phyloP scores from a whole-genome alignment of 2,888 invertebrate genomes.

The Drosophila dives region DNA sequence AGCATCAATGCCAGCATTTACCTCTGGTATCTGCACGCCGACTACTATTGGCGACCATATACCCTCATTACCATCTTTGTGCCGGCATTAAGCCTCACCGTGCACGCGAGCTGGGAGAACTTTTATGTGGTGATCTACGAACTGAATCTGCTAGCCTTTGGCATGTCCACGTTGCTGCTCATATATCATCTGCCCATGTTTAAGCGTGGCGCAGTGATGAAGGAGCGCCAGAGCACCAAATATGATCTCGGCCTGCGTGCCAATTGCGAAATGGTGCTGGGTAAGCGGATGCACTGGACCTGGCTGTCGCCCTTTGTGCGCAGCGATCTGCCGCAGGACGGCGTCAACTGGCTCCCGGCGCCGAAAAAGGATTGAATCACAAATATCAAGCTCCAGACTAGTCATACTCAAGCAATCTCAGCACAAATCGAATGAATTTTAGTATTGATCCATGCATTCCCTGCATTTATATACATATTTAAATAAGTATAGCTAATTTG shows the following conservation, averaged over 20 bases:
- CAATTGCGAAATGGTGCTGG: slow-evolving; percentile 92
- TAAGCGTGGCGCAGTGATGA: slow-evolving; percentile 88
- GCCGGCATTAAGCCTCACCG: slow-evolving; percentile 89
- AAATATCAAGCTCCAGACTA: slow-evolving; percentile 16
- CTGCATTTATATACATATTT: slow-evolving; percentile 38
- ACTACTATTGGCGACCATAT: slow-evolving; percentile 84
- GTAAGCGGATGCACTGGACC: slow-evolving; percentile 91
- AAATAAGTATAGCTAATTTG: slow-evolving; percentile 30
- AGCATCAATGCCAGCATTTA: slow-evolving; percentile 90
- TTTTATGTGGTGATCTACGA: slow-evolving; percentile 90
- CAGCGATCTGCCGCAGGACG: slow-evolving; percentile 92
- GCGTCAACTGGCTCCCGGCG: slow-evolving; percentile 87
- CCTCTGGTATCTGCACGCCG: slow-evolving; percentile 85
- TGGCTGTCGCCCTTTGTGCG: slow-evolving; percentile 92
- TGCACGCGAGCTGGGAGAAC: slow-evolving; percentile 89
- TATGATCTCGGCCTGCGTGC: slow-evolving; percentile 90
- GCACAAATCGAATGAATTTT: slow-evolving; percentile 9
- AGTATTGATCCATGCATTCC: slow-evolving; percentile 41
- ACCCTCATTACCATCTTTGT: slow-evolving; percentile 89
- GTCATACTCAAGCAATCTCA: slow-evolving; percentile 41
- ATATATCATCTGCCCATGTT: slow-evolving; percentile 90
- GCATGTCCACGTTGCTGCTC: slow-evolving; percentile 89
- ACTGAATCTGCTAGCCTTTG: slow-evolving; percentile 88
- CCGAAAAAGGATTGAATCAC: slow-evolving; percentile 49
- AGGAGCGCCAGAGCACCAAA: slow-evolving; percentile 85